These are phyloP conservation scores for Sitophilus oryzae DNA, from an alignment of 1,140 invertebrate genomes.

Conservation along the genomic window DNA sequence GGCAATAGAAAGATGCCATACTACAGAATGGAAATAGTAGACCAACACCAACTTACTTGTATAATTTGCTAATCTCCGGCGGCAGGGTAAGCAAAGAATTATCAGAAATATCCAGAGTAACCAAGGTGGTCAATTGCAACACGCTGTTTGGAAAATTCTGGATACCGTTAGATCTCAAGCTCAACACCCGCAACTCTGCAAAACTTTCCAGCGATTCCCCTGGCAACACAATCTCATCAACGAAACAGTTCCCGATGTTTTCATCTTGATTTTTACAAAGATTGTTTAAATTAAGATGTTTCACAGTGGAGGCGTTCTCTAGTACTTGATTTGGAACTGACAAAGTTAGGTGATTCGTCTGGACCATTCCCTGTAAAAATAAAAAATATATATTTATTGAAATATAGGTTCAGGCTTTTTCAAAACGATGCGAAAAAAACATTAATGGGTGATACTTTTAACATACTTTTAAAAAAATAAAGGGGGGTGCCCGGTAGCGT, in stretches of 20 bases:
- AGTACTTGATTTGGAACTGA: not conserved
- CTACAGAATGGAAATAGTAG: slow-evolving; percentile 28
- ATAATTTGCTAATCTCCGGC: slow-evolving; percentile 53
- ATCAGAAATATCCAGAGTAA: slow-evolving; percentile 63
- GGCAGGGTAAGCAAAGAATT: slow-evolving; percentile 59
- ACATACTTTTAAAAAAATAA: too few relatives aligned
- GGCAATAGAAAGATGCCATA: too few relatives aligned
- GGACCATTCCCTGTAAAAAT: too few relatives aligned
- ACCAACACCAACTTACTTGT: slow-evolving; percentile 65
- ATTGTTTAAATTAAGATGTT: slow-evolving; percentile 39
- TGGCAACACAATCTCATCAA: slow-evolving; percentile 40
- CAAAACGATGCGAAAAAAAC: too few relatives aligned
- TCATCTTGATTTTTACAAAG: slow-evolving; percentile 30
- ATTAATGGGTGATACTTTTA: too few relatives aligned
- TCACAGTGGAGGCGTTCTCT: slow-evolving; percentile 9
- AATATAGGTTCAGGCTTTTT: too few relatives aligned
- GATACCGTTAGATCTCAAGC: slow-evolving; percentile 55
- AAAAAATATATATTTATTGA: too few relatives aligned
- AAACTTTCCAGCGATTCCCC: slow-evolving; percentile 36
- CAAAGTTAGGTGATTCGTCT: not conserved
- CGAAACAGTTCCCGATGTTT: slow-evolving; percentile 25
- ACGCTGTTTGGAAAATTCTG: slow-evolving; percentile 53
- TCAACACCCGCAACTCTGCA: slow-evolving; percentile 49
- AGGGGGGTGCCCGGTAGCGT: too few relatives aligned
- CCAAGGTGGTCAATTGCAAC: slow-evolving; percentile 52